A percentile compares a stretch with the other conserved stretches of the same genome.
Evolutionary conservation across 1,140 invertebrate species (phyloP).

Genomic region (Drosophila nikananu): DNA sequence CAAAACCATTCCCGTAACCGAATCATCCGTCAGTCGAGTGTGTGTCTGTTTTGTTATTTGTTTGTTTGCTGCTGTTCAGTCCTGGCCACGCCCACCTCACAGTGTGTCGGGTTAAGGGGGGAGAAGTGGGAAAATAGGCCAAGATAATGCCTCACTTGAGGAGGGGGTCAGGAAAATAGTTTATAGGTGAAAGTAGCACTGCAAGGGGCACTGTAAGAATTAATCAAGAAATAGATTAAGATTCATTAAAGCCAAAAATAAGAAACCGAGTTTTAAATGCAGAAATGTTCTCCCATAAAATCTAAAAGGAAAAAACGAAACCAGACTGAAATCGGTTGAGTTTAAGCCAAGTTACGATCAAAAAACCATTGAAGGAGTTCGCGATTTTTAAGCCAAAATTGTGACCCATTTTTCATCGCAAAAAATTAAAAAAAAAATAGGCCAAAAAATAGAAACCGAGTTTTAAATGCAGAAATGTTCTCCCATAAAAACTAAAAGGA

Average conservation of each 20-base stretch:
- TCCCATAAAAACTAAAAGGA: too few relatives aligned
- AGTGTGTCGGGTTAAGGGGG: background rate
- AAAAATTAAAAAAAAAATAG: too few relatives aligned
- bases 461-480: too few relatives aligned
- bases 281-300: too few relatives aligned
- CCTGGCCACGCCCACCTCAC: constrained; percentile 11
- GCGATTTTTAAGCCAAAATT: too few relatives aligned
- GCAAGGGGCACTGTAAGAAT: background rate
- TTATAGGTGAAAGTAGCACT: constrained; percentile 10
- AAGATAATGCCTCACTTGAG: constrained; percentile 51
- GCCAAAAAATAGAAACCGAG: too few relatives aligned
- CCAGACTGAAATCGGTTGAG: too few relatives aligned
- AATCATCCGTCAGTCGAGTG: constrained; percentile 64
- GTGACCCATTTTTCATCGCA: too few relatives aligned
- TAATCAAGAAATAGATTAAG: background rate
- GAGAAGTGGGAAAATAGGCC: constrained; percentile 15
- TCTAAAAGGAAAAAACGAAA: too few relatives aligned
- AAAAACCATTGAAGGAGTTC: too few relatives aligned
- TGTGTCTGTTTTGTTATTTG: constrained; percentile 21
- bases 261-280: too few relatives aligned
- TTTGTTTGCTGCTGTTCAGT: constrained; percentile 53
- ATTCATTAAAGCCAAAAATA: background rate
- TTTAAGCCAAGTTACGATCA: too few relatives aligned
- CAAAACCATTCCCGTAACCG: constrained; percentile 71
- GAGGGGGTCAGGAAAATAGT: constrained; percentile 27